Evolutionary conservation across 1,140 invertebrate genomes (phyloP).

Genomic region (Prorops nasuta): DNA sequence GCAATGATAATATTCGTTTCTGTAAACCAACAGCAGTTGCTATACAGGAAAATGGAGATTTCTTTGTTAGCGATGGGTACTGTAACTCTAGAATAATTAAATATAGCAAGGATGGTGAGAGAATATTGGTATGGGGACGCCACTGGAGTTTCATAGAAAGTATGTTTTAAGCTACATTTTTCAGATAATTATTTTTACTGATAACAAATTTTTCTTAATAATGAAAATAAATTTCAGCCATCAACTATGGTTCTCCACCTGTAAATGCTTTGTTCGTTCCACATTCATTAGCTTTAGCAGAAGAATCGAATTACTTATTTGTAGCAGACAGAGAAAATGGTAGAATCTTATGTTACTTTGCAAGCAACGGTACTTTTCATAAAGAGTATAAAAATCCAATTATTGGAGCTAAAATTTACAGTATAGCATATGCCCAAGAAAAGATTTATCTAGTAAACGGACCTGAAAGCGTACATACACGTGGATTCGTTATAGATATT

Average conservation of each 20-base stretch:
- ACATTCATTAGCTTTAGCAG: conserved; percentile 78
- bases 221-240: background rate
- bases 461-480: conserved; percentile 46
- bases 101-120: conserved; percentile 70
- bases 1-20: conserved; percentile 75
- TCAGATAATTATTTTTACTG: too few relatives aligned
- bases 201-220: background rate
- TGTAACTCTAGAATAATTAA: conserved; percentile 91
- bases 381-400: conserved; percentile 60
- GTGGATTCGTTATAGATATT: conserved; percentile 70
- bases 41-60: conserved; percentile 76
- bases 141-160: conserved; percentile 37
- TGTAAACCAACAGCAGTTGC: conserved; percentile 94
- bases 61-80: conserved; percentile 94
- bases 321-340: conserved; percentile 91
- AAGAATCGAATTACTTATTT: conserved; percentile 73
- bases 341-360: conserved; percentile 77
- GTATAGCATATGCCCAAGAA: conserved; percentile 66
- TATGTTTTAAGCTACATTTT: conserved; percentile 1
- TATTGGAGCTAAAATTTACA: conserved; percentile 68
- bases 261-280: conserved; percentile 71
- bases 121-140: conserved; percentile 67
- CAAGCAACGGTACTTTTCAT: conserved; percentile 64
- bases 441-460: conserved; percentile 51
- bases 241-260: conserved; percentile 34